These are phyloP conservation scores for Brachionus paranguensis DNA, from an alignment of 1,140 invertebrate genomes.

Conservation along the genomic window DNA sequence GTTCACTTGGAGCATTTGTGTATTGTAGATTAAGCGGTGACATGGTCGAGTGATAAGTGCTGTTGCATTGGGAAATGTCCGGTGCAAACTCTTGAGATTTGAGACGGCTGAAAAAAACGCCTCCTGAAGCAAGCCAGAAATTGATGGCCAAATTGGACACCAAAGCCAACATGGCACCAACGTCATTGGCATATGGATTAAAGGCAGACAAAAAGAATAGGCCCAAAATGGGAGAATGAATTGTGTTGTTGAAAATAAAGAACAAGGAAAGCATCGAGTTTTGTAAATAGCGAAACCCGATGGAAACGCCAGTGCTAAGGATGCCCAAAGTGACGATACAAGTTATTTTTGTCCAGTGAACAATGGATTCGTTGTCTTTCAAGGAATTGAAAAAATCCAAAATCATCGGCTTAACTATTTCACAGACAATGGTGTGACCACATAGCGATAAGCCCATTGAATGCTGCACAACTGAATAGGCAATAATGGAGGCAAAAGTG, in stretches of 20 bases:
- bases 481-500: slow-evolving; percentile 7
- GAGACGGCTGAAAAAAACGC: background rate
- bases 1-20: background rate
- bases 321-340: background rate
- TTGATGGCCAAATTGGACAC: slow-evolving; percentile 1
- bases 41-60: background rate
- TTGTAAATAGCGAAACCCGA: background rate
- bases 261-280: background rate
- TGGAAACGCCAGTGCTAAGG: background rate
- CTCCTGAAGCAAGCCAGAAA: background rate
- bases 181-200: slow-evolving; percentile 16
- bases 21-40: background rate
- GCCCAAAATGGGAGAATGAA: slow-evolving; percentile 1
- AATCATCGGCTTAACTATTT: slow-evolving; percentile 5
- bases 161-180: slow-evolving; percentile 6
- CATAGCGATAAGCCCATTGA: background rate
- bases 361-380: background rate
- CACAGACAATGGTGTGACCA: background rate
- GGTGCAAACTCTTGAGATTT: slow-evolving; percentile 21
- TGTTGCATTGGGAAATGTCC: background rate
- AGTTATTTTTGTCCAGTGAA: background rate
- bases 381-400: background rate
- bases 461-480: slow-evolving; percentile 10
- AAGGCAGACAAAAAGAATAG: slow-evolving; percentile 12
- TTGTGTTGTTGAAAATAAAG: slow-evolving; percentile 14